These are phyloP conservation scores for Gambusia yucatana DNA, from an alignment of 2,797 vertebrate species.

Conservation along the genomic window DNA sequence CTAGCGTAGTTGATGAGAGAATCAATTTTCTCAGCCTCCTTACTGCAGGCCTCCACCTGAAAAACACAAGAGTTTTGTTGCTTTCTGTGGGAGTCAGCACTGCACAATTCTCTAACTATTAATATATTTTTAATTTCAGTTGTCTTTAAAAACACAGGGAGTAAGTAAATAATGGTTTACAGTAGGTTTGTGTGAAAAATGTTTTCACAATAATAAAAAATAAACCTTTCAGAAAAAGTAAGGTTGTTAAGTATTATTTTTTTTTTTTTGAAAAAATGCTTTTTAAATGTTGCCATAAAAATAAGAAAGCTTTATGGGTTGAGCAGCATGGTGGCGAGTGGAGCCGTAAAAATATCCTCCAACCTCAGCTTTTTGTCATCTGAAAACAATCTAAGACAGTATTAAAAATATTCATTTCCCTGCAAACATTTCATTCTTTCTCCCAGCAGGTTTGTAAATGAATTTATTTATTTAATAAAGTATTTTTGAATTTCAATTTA, in stretches of 20 bases:
- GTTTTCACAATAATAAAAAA: neutral
- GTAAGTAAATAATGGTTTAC: neutral
- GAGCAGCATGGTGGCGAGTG: neutral
- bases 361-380: neutral
- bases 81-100: neutral
- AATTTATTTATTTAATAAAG: neutral
- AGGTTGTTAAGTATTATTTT: neutral
- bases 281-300: neutral
- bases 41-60: slow-evolving; percentile 97
- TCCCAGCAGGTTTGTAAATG: neutral
- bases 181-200: neutral
- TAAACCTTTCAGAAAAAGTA: neutral
- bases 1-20: slow-evolving; percentile 96
- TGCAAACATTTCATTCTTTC: neutral
- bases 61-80: slow-evolving; percentile 10
- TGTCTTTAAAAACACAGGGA: neutral
- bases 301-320: neutral
- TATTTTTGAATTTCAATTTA: too few species aligned
- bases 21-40: slow-evolving; percentile 97
- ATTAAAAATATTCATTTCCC: neutral
- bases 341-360: neutral
- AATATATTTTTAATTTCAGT: neutral
- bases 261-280: neutral
- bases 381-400: neutral
- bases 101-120: neutral